Evolutionary conservation across 2,888 invertebrate species (phyloP).

Genomic region (Crocallis elinguaria): DNA sequence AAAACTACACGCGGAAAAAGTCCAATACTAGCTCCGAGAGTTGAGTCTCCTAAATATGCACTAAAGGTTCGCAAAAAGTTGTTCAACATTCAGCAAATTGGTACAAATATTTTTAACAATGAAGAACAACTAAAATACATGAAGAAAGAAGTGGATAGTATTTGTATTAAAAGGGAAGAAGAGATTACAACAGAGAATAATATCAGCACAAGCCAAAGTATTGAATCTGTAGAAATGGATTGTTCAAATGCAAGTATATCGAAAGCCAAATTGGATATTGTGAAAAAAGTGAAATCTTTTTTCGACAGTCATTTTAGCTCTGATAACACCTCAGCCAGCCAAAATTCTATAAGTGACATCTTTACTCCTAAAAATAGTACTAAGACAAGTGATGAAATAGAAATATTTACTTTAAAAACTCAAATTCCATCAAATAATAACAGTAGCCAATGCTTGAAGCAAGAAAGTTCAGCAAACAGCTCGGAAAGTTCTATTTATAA

Average conservation of each 20-base stretch:
- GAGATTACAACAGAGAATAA: not conserved
- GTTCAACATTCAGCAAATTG: conserved; percentile 35
- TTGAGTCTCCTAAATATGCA: conserved; percentile 42
- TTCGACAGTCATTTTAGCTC: conserved; percentile 70
- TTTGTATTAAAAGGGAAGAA: not conserved
- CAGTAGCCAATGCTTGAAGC: conserved; percentile 34
- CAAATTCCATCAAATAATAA: conserved; percentile 38
- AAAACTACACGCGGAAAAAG: conserved; percentile 47
- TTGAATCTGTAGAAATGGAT: not conserved
- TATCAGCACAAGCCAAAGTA: conserved; percentile 10
- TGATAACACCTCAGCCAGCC: conserved; percentile 58
- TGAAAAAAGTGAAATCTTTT: conserved; percentile 60
- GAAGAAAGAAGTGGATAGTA: not conserved
- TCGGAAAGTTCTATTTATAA: conserved; percentile 26
- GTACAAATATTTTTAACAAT: not conserved
- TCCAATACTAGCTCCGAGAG: conserved; percentile 58
- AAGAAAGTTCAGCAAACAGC: conserved; percentile 21
- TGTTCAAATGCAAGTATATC: conserved; percentile 11
- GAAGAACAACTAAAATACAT: not conserved
- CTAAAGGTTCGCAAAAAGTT: conserved; percentile 59
- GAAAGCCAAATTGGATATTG: conserved; percentile 41
- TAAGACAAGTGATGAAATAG: conserved; percentile 59
- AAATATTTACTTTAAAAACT: conserved; percentile 55
- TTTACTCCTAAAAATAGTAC: conserved; percentile 55
- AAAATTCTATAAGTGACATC: conserved; percentile 64